Evolutionary conservation across 2,113 vertebrate species (phyloP).

Genomic region (Arizona elegans): DNA sequence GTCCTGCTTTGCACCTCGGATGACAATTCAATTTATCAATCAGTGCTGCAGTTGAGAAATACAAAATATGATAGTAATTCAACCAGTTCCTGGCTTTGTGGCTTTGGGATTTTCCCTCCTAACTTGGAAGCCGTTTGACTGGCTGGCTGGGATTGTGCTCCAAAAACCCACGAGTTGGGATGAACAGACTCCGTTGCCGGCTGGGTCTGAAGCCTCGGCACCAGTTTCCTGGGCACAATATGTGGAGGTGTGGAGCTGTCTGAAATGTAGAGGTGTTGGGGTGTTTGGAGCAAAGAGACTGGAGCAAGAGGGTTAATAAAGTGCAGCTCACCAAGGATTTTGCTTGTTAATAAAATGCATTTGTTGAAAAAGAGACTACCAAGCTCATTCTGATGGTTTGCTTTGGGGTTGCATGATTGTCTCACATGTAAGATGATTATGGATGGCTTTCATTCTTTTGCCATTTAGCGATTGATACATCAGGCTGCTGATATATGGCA

Average conservation of each 20-base stretch:
- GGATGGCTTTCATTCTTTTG: not conserved
- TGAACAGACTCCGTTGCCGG: not conserved
- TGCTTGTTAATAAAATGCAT: not conserved
- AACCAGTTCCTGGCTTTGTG: not conserved
- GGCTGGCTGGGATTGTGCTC: not conserved
- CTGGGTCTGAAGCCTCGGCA: not conserved
- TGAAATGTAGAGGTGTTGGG: not conserved
- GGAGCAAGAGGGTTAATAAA: too few species aligned
- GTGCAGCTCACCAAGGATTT: too few species aligned
- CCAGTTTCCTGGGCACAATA: not conserved
- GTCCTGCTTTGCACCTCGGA: not conserved
- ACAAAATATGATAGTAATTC: not conserved
- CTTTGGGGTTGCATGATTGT: not conserved
- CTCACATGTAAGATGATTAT: not conserved
- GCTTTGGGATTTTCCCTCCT: not conserved
- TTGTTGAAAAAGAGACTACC: not conserved
- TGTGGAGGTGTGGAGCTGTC: not conserved
- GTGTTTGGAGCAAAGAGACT: not conserved
- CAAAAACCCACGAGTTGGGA: not conserved
- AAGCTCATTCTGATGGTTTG: not conserved
- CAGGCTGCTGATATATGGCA: too few species aligned
- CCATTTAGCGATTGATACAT: not conserved
- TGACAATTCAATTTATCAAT: not conserved
- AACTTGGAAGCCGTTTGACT: not conserved
- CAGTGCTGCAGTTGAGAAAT: not conserved